Evolutionary conservation across 2,888 invertebrate species (phyloP), one percentile per base, ranked within the genome.

Genomic region (Drosophila koepferae): DNA sequence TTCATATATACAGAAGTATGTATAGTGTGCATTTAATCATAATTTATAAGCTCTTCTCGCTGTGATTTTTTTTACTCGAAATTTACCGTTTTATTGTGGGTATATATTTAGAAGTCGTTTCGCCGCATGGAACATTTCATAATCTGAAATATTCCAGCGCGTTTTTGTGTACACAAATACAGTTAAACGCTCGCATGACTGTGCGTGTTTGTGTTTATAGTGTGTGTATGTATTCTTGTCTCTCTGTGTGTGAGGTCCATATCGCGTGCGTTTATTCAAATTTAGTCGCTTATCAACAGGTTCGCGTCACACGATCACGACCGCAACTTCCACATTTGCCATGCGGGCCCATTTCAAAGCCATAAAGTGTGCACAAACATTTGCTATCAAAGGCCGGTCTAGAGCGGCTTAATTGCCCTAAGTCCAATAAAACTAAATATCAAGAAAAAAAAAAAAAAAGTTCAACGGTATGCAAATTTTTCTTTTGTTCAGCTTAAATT

Each of bases 251-350:
- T 69, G 51, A 59, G 65, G 59, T 66, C 43, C 69, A 67, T 81
- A 84, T 89, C 87, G 87, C 89, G 82, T 81, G 85, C 76, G 58
- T 67, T 59, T 87, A 85, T 89, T 89, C 65, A 81, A 89, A 89
- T 84, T 84, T 61, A 54, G 87, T 77, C 43, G 89, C 89, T 89
- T 89, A 85, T 85, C 85, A 85, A 87, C 74, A 84, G 74, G 74
- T 84, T 84, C 64, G 71, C 63, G 48, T 48, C 63, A 73, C 51
- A 64, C 81, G 73, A 77, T 65, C 68, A 63, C 69, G 63, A 66
- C 65, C 60, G 18, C 68, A 68, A 68, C 41, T 68, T 63, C 64
- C 80, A 70, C 51, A 55, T 72, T 54, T 18, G 54, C 51, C 63
- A 67, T 68, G 75, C 53, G 62, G 66, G 43, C 56, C 58, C 67